A percentile compares a stretch with the other conserved stretches of the same genome.
phyloP scores from a whole-genome alignment of 2,113 vertebrate genomes.

The Gnathonemus echidnorhynchus region DNA sequence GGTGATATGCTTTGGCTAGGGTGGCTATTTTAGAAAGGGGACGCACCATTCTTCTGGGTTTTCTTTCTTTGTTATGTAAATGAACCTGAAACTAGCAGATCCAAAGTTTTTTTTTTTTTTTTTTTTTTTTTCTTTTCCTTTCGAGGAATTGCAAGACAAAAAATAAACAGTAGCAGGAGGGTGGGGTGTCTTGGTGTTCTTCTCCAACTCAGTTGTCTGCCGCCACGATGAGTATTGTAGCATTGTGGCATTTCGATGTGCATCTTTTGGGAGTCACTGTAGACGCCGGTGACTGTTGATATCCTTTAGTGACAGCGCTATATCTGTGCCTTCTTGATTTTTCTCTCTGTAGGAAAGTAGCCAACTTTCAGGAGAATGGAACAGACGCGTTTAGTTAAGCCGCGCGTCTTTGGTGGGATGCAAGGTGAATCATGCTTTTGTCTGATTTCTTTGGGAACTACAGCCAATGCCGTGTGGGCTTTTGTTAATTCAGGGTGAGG shows the following conservation, averaged over 20 bases:
- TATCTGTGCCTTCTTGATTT: not conserved
- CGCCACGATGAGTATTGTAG: constrained; percentile 93
- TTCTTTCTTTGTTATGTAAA: constrained; percentile 99
- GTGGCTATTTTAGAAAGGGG: constrained; percentile 50
- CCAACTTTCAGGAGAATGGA: not conserved
- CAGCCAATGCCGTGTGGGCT: not conserved
- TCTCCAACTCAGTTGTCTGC: constrained; percentile 62
- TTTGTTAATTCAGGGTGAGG: not conserved
- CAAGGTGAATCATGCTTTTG: not conserved
- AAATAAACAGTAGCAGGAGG: constrained; percentile 83
- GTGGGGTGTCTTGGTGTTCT: constrained; percentile 92
- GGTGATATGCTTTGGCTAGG: constrained; percentile 36
- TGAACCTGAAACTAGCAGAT: constrained; percentile 88
- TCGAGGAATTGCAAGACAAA: constrained; percentile 82
- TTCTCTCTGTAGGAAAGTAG: not conserved
- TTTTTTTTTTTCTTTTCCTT: constrained; percentile 57
- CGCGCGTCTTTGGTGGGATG: not conserved
- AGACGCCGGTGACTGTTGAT: constrained; percentile 79
- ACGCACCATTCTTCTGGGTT: constrained; percentile 84
- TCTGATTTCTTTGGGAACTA: not conserved
- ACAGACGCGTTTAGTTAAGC: not conserved
- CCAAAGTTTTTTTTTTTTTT: constrained; percentile 80
- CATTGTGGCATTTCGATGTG: constrained; percentile 81
- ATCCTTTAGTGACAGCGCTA: constrained; percentile 6
- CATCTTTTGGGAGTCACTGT: constrained; percentile 79